phyloP scores from a whole-genome alignment of 35 echinoderm and acorn worm genomes.

The Heliocidaris tuberculata region DNA sequence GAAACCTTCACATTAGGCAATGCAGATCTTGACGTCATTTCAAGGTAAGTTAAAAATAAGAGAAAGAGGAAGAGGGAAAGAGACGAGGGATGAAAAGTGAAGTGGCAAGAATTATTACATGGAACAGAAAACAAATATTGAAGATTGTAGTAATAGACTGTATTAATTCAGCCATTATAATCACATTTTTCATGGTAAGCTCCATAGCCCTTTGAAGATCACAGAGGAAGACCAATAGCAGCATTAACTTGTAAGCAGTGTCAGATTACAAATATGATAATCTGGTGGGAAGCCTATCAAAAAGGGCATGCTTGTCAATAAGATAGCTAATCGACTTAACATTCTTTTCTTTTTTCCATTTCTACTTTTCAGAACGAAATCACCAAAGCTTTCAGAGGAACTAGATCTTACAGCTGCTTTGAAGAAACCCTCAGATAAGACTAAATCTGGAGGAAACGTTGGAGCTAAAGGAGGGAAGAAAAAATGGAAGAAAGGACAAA shows the following conservation, averaged over 20 bases:
- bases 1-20: slow-evolving; percentile 56
- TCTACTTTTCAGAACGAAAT: slow-evolving; percentile 21
- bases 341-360: too few species aligned
- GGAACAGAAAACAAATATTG: background rate
- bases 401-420: slow-evolving; percentile 70
- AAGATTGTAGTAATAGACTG: background rate
- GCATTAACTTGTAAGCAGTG: too few species aligned
- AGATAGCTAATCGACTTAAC: too few species aligned
- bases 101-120: background rate
- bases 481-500: slow-evolving; percentile 65
- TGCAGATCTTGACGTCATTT: slow-evolving; percentile 13
- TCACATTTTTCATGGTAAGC: too few species aligned
- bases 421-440: slow-evolving; percentile 42
- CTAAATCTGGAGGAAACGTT: background rate
- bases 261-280: too few species aligned
- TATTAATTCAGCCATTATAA: background rate
- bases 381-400: slow-evolving; percentile 39
- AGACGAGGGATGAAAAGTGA: background rate
- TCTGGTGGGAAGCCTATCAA: too few species aligned
- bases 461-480: slow-evolving; percentile 47
- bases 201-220: background rate
- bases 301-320: too few species aligned
- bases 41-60: background rate
- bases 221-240: background rate
- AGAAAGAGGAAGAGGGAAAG: background rate